Conservation (phyloP, 2,797 vertebrate genomes). For the Darevskia mixta region DNA sequence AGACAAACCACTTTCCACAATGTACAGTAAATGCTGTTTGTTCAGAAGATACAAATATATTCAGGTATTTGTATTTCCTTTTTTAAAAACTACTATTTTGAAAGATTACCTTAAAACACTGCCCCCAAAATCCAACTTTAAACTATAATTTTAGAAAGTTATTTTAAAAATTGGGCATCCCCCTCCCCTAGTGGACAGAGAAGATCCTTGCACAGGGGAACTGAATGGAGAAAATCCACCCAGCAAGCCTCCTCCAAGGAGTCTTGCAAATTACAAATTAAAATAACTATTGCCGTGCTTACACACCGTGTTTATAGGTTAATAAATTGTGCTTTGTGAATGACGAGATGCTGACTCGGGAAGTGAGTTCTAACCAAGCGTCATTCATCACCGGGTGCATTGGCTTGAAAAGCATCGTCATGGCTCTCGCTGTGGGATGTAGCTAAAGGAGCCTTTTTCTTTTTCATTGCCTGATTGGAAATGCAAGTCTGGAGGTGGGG, state of each 20-base stretch:
- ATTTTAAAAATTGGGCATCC: too few relatives aligned
- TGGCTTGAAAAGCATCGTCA: conserved; percentile 33
- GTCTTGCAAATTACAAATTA: conserved; percentile 65
- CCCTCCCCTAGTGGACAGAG: not conserved
- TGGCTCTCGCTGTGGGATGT: conserved; percentile 49
- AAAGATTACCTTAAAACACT: not conserved
- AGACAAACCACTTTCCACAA: not conserved
- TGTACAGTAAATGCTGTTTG: not conserved
- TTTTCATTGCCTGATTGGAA: conserved; percentile 56
- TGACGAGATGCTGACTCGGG: conserved; percentile 65
- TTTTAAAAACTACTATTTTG: not conserved
- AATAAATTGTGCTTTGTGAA: conserved; percentile 66
- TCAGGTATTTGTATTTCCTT: not conserved
- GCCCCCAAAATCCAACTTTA: not conserved
- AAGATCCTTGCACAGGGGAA: not conserved
- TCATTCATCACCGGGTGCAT: conserved; percentile 43
- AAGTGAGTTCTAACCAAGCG: conserved; percentile 49
- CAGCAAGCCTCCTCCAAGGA: conserved; percentile 1
- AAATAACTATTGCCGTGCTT: conserved; percentile 57
- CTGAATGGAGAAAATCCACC: not conserved
- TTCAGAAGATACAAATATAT: not conserved
- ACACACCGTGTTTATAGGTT: conserved; percentile 59
- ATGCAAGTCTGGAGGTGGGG: not conserved
- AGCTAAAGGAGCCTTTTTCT: not conserved
- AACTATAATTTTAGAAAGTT: too few relatives aligned